Percentiles rank a stretch among this genome's conserved stretches.
These are phyloP conservation scores for Pinctada fucata DNA, from an alignment of 2,888 invertebrate species.

Conservation along the genomic window DNA sequence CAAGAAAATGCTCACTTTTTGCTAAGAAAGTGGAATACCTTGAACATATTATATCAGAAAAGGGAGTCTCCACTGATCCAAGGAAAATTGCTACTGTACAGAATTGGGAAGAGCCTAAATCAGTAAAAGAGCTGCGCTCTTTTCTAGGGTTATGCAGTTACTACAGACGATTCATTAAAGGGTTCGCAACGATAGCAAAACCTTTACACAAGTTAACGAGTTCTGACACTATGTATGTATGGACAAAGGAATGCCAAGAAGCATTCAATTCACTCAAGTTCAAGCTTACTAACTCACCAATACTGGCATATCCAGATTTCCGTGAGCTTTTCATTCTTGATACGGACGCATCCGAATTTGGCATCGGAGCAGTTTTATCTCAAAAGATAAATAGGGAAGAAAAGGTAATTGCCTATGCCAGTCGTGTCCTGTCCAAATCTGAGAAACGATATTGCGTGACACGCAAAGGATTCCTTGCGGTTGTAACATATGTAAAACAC, in stretches of 20 bases:
- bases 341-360: slow-evolving; percentile 2
- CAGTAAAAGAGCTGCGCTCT: neutral
- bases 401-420: slow-evolving; percentile 17
- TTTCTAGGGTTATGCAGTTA: slow-evolving; percentile 4
- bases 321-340: neutral
- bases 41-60: neutral
- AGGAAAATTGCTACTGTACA: neutral
- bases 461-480: slow-evolving; percentile 8
- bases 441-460: slow-evolving; percentile 19
- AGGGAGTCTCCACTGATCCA: neutral
- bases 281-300: neutral
- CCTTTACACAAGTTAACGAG: neutral
- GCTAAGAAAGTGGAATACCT: neutral
- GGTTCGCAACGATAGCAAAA: slow-evolving; percentile 4
- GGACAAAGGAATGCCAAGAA: slow-evolving; percentile 6
- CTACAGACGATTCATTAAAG: too few species aligned
- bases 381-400: slow-evolving; percentile 5
- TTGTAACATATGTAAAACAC: neutral
- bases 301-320: slow-evolving; percentile 6
- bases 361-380: slow-evolving; percentile 5
- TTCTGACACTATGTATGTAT: neutral
- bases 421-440: slow-evolving; percentile 15
- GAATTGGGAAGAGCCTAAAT: neutral
- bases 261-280: neutral
- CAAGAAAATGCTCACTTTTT: neutral